Evolutionary conservation across 1,140 invertebrate genomes (phyloP), one percentile per base, ranked within the genome.

Genomic region (Anoplolepis gracilipes): DNA sequence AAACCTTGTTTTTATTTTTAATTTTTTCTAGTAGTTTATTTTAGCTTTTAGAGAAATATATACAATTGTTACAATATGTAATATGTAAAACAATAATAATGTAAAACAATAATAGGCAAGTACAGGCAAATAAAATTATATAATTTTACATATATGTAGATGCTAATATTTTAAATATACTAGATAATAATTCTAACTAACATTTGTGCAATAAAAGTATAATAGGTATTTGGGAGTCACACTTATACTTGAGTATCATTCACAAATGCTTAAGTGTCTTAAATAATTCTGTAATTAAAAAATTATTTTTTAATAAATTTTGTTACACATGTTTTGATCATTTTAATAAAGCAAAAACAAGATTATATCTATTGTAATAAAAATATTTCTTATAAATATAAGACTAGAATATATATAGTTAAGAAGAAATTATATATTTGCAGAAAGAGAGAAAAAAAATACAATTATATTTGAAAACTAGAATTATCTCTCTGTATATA

Each of bases 51-150:
- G 65, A 81, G 64, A 81, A 72, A 72, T 82, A 82, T 82, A 82
- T 82, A 82, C 67, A 82, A 30, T 73, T 82, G 25, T 82, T 82
- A 82, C 67, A 82, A 33, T 82, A 46, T 46, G 3, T 46, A 1
- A 72, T 16, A 5, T 82, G 78, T 82, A 82, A 82, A 82, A 82
- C 42, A 19, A 79, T 81, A 69, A 81, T 81, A 82, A 67, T 82
- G 53, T 82, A 72, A 36, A 81, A 79, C 42, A 69, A 42, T 70
- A 25, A 82, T 36, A 61, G 53, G 78, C 78, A 72, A 82, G 55
- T 59, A 59, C 36, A 33, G 53, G 25, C 53, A 82, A 82, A 72
- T 46, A 59, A 81, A 81, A 39, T 70, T 28, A 70, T 70, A 36
- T 22, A 72, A 5, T 28, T 11, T 70, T 42, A 46, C 25, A 70